Evolutionary conservation across 2,888 invertebrate genomes (phyloP).

Genomic region (Biston betularia): DNA sequence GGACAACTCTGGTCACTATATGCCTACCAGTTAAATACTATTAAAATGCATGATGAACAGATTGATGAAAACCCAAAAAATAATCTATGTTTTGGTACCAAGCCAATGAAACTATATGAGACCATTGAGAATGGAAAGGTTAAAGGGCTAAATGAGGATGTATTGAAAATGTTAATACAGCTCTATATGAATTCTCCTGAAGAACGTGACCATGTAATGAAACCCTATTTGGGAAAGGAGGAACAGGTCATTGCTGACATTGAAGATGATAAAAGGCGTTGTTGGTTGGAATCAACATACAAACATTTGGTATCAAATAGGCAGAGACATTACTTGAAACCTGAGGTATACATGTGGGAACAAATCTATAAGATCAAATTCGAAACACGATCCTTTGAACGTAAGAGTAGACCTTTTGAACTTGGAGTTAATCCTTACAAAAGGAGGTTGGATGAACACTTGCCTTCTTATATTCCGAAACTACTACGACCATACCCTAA

Average conservation of each 20-base stretch:
- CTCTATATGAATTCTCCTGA: conserved; percentile 91
- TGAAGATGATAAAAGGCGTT: conserved; percentile 88
- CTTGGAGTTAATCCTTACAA: conserved; percentile 85
- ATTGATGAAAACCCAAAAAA: conserved; percentile 88
- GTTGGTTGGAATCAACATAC: conserved; percentile 89
- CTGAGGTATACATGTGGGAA: conserved; percentile 94
- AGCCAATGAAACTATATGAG: conserved; percentile 91
- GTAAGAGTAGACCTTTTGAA: conserved; percentile 90
- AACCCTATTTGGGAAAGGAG: conserved; percentile 89
- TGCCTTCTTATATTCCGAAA: conserved; percentile 90
- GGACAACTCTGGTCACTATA: conserved; percentile 95
- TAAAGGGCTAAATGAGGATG: conserved; percentile 92
- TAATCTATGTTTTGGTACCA: conserved; percentile 93
- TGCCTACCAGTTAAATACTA: conserved; percentile 97
- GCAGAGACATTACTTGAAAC: conserved; percentile 85
- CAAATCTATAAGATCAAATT: conserved; percentile 91
- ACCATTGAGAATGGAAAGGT: conserved; percentile 90
- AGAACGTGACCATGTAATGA: conserved; percentile 87
- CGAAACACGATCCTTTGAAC: conserved; percentile 89
- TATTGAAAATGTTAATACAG: conserved; percentile 90
- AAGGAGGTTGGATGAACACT: conserved; percentile 89
- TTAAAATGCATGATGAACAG: conserved; percentile 87
- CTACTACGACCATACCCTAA: conserved; percentile 87
- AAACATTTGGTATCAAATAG: conserved; percentile 90
- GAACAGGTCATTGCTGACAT: conserved; percentile 88